Evolutionary conservation across 2,888 invertebrate species (phyloP).

Genomic region (Nephrotoma appendiculata): DNA sequence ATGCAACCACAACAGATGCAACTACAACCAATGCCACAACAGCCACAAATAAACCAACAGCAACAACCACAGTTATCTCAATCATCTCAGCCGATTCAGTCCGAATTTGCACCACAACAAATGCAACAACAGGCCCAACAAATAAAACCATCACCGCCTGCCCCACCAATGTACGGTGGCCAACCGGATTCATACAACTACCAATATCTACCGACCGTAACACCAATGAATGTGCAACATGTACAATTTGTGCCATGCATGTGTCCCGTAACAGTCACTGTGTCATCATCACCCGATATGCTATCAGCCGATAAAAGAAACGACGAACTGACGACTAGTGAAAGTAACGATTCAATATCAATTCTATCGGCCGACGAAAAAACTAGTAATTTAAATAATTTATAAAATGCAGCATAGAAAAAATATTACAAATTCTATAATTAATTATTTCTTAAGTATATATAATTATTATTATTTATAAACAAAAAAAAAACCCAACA

Average conservation of each 20-base stretch:
- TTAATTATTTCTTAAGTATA: not conserved
- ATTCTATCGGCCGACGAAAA: not conserved
- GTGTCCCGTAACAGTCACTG: constrained; percentile 14
- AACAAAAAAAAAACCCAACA: not conserved
- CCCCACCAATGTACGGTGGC: not conserved
- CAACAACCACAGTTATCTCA: constrained; percentile 1
- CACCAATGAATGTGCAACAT: constrained; percentile 8
- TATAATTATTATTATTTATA: not conserved
- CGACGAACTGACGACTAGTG: not conserved
- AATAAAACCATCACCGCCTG: not conserved
- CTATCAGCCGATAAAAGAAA: constrained; percentile 3
- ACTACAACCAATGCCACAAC: not conserved
- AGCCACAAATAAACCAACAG: not conserved
- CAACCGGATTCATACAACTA: not conserved
- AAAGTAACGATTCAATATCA: not conserved
- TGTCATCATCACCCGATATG: constrained; percentile 5
- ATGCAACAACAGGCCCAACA: not conserved
- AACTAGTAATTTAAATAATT: not conserved
- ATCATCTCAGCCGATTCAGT: not conserved
- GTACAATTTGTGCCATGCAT: constrained; percentile 15
- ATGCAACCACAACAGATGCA: not conserved
- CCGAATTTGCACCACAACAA: constrained; percentile 1
- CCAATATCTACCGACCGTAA: constrained; percentile 4
- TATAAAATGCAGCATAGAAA: not conserved
- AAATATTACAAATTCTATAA: not conserved